Evolutionary conservation across 2,797 vertebrate genomes (phyloP).

Genomic region (Propithecus deckenii): DNA sequence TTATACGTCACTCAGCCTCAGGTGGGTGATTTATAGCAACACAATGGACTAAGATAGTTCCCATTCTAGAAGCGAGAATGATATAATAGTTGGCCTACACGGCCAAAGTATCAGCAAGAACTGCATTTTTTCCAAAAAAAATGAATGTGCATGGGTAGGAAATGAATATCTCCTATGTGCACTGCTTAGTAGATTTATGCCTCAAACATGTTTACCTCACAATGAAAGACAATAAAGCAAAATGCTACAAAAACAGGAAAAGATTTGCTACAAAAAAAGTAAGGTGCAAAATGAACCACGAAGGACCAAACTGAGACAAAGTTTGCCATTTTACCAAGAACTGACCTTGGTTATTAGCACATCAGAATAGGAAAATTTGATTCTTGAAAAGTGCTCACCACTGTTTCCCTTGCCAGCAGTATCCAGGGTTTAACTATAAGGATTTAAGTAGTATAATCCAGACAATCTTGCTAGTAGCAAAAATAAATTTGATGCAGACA

Average conservation of each 20-base stretch:
- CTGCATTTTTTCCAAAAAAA: not conserved
- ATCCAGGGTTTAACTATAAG: not conserved
- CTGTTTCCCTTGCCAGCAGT: not conserved
- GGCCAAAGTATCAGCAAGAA: not conserved
- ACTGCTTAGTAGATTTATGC: not conserved
- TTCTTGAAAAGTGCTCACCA: not conserved
- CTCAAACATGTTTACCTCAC: not conserved
- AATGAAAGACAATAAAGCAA: slow-evolving; percentile 8
- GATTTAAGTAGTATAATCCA: not conserved
- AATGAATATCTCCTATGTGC: not conserved
- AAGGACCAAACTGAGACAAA: not conserved
- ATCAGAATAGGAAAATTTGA: not conserved
- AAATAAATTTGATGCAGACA: not conserved
- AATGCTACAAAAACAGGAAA: not conserved
- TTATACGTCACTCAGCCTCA: no score
- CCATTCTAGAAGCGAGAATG: not conserved
- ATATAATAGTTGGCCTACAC: not conserved
- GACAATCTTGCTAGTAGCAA: not conserved
- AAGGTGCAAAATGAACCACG: not conserved
- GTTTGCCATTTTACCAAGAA: not conserved
- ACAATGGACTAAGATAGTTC: not conserved
- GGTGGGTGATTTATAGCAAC: no score
- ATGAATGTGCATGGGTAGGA: not conserved
- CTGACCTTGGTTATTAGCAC: not conserved
- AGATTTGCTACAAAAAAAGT: not conserved